phyloP scores from a whole-genome alignment of 2,113 vertebrate genomes.

The Heteronetta atricapilla region DNA sequence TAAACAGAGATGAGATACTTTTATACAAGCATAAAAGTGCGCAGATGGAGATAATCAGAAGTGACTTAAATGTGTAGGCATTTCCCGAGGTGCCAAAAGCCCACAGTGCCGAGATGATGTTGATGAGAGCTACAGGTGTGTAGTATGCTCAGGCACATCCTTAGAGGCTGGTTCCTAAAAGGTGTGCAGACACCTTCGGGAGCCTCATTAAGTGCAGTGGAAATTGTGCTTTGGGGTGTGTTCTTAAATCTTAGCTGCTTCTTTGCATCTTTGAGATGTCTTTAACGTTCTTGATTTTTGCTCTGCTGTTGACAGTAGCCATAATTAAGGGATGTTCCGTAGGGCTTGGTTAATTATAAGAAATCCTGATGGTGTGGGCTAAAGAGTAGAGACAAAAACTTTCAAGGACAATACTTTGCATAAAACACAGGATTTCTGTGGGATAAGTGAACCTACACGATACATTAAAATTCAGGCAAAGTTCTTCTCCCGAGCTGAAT shows the following conservation, averaged over 20 bases:
- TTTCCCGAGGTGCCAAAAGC: constrained; percentile 38
- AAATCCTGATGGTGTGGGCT: neutral
- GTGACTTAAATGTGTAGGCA: constrained; percentile 32
- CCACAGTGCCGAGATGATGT: neutral
- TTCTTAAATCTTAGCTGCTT: neutral
- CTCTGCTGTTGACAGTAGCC: constrained; percentile 12
- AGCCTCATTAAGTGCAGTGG: neutral
- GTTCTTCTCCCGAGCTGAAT: neutral
- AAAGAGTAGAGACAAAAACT: neutral
- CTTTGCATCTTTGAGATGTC: neutral
- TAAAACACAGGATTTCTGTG: neutral
- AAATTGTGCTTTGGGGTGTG: neutral
- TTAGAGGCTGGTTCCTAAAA: neutral
- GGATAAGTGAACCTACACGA: neutral
- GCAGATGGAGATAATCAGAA: constrained; percentile 61
- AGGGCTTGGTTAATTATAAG: neutral
- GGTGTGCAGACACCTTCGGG: neutral
- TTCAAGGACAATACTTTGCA: neutral
- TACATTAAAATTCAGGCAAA: neutral
- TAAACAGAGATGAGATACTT: constrained; percentile 41
- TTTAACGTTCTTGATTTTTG: neutral
- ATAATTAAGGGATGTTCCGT: neutral
- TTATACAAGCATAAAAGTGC: constrained; percentile 11
- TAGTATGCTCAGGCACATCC: neutral
- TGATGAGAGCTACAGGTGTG: constrained; percentile 25